These are phyloP conservation scores for Ceuthmochares aereus DNA, from an alignment of 2,113 vertebrate species.

Conservation along the genomic window DNA sequence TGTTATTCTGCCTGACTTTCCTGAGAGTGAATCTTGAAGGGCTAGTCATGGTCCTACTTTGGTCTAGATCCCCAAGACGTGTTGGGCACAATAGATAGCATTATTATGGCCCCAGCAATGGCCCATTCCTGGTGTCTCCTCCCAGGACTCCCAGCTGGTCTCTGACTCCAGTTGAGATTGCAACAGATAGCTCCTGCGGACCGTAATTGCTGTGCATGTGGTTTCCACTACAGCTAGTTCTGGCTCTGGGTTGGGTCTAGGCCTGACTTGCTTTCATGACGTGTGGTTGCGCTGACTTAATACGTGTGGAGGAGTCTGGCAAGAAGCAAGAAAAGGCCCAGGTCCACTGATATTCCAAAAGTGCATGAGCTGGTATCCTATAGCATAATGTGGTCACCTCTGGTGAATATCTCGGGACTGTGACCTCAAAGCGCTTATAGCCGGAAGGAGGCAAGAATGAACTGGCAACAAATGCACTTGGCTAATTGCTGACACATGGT, in stretches of 20 bases:
- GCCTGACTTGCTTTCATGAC: neutral
- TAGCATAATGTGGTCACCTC: neutral
- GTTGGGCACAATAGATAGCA: neutral
- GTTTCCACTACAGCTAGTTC: neutral
- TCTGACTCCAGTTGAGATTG: neutral
- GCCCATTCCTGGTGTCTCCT: neutral
- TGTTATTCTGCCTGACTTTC: neutral
- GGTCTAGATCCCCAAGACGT: neutral
- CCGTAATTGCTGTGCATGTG: neutral
- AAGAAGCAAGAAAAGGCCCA: neutral
- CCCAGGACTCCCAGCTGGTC: neutral
- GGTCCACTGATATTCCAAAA: neutral
- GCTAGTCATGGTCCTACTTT: neutral
- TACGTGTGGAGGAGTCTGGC: neutral
- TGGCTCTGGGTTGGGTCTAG: neutral
- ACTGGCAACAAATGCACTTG: neutral
- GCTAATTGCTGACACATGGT: neutral
- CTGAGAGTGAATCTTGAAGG: neutral
- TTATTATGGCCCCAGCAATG: neutral
- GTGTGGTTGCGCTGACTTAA: neutral
- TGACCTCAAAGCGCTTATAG: neutral
- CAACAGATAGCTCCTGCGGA: neutral
- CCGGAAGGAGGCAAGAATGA: neutral
- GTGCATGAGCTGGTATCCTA: neutral
- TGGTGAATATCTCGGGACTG: neutral